Conservation (phyloP, 2,797 vertebrate species). For the Lycodopsis pacificus region DNA sequence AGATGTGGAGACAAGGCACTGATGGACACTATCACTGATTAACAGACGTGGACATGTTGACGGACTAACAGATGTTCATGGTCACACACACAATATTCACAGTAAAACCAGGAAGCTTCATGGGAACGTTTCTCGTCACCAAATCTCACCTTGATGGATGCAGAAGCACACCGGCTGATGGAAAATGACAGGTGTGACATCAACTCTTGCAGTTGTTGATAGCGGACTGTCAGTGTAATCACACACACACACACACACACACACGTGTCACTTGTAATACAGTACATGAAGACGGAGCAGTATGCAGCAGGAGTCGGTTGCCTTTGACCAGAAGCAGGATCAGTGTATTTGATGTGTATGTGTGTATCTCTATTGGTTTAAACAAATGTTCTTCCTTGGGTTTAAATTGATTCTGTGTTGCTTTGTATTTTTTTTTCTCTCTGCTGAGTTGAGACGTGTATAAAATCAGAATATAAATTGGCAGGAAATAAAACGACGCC, state of each 20-base stretch:
- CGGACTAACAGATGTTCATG: slow-evolving; percentile 51
- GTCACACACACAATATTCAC: slow-evolving; percentile 38
- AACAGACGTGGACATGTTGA: slow-evolving; percentile 52
- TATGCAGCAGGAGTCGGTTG: slow-evolving; percentile 55
- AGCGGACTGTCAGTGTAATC: slow-evolving; percentile 48
- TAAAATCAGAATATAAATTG: slow-evolving; percentile 77
- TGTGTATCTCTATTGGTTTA: slow-evolving; percentile 58
- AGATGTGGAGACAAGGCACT: slow-evolving; percentile 45
- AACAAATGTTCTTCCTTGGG: slow-evolving; percentile 54
- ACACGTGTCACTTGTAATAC: slow-evolving; percentile 43
- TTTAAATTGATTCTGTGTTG: slow-evolving; percentile 67
- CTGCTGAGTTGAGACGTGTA: slow-evolving; percentile 71
- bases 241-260: slow-evolving; percentile 27
- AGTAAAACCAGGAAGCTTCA: slow-evolving; percentile 51
- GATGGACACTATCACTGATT: slow-evolving; percentile 65
- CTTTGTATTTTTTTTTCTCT: slow-evolving; percentile 71
- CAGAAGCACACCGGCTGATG: slow-evolving; percentile 50
- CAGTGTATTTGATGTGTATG: slow-evolving; percentile 53
- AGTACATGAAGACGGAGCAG: slow-evolving; percentile 26
- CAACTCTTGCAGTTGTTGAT: slow-evolving; percentile 41
- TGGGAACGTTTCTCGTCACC: slow-evolving; percentile 56
- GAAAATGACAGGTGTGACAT: slow-evolving; percentile 52
- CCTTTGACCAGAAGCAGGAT: slow-evolving; percentile 63
- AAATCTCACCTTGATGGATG: slow-evolving; percentile 54
- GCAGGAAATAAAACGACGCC: slow-evolving; percentile 79